Evolutionary conservation across 2,113 vertebrate species (phyloP).

Genomic region (Campylomormyrus numenius): DNA sequence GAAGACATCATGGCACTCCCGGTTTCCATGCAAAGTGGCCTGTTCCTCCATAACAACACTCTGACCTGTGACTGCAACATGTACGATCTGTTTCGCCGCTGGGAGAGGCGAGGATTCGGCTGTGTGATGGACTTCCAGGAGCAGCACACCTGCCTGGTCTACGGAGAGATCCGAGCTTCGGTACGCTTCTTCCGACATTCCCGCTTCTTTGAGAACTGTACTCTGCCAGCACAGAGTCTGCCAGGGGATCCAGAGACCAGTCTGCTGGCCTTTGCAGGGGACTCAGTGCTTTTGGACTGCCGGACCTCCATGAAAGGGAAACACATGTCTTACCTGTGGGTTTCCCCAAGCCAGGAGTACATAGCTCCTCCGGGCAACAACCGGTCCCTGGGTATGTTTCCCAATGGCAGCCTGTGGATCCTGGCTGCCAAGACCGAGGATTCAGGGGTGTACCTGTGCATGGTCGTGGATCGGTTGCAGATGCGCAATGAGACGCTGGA

Average conservation of each 20-base stretch:
- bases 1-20: conserved; percentile 74
- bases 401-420: conserved; percentile 82
- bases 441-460: conserved; percentile 80
- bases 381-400: conserved; percentile 62
- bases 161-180: conserved; percentile 53
- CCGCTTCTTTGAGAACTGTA: conserved; percentile 76
- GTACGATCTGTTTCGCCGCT: conserved; percentile 74
- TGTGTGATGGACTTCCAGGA: conserved; percentile 70
- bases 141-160: conserved; percentile 71
- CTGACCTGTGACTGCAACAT: conserved; percentile 78
- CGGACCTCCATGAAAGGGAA: conserved; percentile 52
- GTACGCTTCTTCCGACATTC: conserved; percentile 67
- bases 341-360: conserved; percentile 66
- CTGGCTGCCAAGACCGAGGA: conserved; percentile 61
- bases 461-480: conserved; percentile 63
- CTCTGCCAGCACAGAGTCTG: conserved; percentile 24
- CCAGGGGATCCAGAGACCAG: conserved; percentile 46
- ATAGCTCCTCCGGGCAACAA: conserved; percentile 60
- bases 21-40: conserved; percentile 67
- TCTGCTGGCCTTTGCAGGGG: conserved; percentile 61
- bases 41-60: conserved; percentile 90
- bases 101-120: conserved; percentile 72
- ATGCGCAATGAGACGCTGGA: conserved; percentile 75
- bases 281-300: conserved; percentile 68
- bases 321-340: conserved; percentile 73